Base-by-base conservation (phyloP, 2,888 invertebrate species). In the Calameuta idolon region DNA sequence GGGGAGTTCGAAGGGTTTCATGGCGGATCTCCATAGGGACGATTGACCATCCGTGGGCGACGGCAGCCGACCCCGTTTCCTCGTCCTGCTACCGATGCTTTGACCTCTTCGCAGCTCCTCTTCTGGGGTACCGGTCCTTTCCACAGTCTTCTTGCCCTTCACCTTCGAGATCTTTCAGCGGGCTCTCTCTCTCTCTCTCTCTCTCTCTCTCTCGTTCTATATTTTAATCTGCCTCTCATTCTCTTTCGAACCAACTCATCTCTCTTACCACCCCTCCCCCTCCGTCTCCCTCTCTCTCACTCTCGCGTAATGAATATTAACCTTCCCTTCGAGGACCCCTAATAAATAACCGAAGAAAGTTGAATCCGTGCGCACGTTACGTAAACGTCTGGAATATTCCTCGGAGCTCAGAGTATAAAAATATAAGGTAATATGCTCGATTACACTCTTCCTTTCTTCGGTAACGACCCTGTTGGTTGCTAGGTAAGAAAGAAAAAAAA, bases 391-490 rank as follows among this genome's bases (percentile, higher is more conserved):
- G 55, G 55, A 55, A 71, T 31, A 31, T 71, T 34, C 12, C 2
- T 71, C 33, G 69, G 77, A 77, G 78, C 23, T 23, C 23, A 69
- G 77, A 76, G 82, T 77, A 81, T 79, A 80, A 77, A 81, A 82
- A 84, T 84, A 84, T 85, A 85, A 86, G 85, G 81, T 79, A 86
- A 84, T 82, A 83, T 83, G 85, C 86, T 85, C 86, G 86, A 86
- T 86, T 87, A 86, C 85, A 83, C 83, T 82, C 84, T 85, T 87
- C 86, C 85, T 86, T 84, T 85, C 86, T 88, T 85, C 82, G 83
- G 83, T 80, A 87, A 86, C 85, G 85, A 82, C 80, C 77, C 81
- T 85, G 82, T 23, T 15, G 55, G 23, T 23, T 23, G 23, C 23
- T 55, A 55, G 55, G 55, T 23, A 40, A 23, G 23, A 40, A 23